Evolutionary conservation across 2,797 vertebrate species (phyloP).

Genomic region (Aplochiton taeniatus): DNA sequence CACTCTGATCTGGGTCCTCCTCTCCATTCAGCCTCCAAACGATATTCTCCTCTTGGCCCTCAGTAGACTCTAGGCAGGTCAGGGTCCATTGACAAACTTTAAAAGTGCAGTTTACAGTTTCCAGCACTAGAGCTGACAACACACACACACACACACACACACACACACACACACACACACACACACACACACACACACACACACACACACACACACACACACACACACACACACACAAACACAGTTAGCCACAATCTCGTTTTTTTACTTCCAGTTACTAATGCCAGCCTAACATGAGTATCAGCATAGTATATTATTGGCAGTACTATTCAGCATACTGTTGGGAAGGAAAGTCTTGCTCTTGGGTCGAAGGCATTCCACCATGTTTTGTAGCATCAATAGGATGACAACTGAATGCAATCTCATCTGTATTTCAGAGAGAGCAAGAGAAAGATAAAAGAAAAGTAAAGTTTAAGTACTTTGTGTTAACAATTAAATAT

Average conservation of each 20-base stretch:
- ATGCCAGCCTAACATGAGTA: no score
- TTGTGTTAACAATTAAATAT: no score
- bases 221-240: slow-evolving; percentile 8
- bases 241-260: background rate
- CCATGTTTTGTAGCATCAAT: slow-evolving; percentile 33
- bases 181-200: background rate
- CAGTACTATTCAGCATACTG: slow-evolving; percentile 45
- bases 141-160: background rate
- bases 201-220: slow-evolving; percentile 6
- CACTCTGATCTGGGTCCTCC: slow-evolving; percentile 24
- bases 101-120: no score
- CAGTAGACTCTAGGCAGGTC: slow-evolving; percentile 45
- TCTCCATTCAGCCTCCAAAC: slow-evolving; percentile 56
- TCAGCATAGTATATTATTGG: no score
- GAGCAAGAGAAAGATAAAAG: slow-evolving; percentile 17
- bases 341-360: slow-evolving; percentile 67
- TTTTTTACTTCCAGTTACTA: no score
- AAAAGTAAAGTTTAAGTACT: background rate
- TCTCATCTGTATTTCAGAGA: slow-evolving; percentile 70
- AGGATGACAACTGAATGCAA: slow-evolving; percentile 38
- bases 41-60: slow-evolving; percentile 33
- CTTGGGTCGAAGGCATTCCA: slow-evolving; percentile 35
- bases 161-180: background rate
- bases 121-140: background rate
- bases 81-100: slow-evolving; percentile 10